Evolutionary conservation across 2,797 vertebrate genomes (phyloP).

Genomic region (Enteromius thamalakanensis): DNA sequence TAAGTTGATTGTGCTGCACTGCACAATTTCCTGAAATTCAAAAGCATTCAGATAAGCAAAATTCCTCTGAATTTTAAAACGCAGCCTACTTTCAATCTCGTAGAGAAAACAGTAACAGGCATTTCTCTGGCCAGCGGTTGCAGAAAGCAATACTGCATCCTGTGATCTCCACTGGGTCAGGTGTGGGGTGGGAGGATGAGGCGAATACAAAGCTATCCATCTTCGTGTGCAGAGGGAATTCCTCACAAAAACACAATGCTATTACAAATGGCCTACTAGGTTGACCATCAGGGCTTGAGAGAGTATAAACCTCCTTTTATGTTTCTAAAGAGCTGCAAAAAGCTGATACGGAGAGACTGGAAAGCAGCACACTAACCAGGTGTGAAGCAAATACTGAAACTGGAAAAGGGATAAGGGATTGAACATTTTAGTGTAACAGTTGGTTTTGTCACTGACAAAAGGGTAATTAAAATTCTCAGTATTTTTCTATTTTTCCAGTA

Average conservation of each 20-base stretch:
- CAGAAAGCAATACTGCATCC: constrained; percentile 38
- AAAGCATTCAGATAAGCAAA: background rate
- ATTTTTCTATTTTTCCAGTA: background rate
- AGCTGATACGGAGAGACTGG: background rate
- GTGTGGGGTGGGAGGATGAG: constrained; percentile 14
- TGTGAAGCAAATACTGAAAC: background rate
- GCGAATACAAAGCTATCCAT: constrained; percentile 33
- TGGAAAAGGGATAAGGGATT: background rate
- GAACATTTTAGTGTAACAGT: background rate
- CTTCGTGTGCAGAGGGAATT: constrained; percentile 9
- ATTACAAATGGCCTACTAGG: constrained; percentile 23
- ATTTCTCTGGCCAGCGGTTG: constrained; percentile 2
- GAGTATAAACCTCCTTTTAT: constrained; percentile 28
- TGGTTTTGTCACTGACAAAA: background rate
- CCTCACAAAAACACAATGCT: constrained; percentile 28
- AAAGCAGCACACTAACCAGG: background rate
- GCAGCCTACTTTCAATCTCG: background rate
- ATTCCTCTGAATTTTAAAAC: background rate
- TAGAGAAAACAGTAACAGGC: constrained; percentile 5
- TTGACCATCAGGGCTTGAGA: constrained; percentile 22
- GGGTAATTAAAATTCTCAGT: background rate
- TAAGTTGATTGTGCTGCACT: background rate
- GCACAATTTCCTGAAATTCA: constrained; percentile 1
- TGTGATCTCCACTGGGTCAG: background rate
- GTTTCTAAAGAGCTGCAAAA: constrained; percentile 1